Conservation (phyloP, 2,113 vertebrate genomes). For the Nothocercus julius region DNA sequence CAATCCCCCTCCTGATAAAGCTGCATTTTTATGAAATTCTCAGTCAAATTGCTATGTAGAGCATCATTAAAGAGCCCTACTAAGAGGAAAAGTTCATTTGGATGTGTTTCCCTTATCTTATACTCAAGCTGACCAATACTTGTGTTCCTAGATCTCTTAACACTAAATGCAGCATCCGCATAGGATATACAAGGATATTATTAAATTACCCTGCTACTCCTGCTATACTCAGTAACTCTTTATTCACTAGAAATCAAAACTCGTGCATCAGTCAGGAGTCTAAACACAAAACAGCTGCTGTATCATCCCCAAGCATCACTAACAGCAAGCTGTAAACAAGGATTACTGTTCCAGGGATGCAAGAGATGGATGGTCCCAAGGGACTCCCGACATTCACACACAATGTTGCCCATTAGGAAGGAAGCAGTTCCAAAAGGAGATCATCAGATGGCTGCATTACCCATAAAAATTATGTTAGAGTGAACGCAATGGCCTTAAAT, state of each 20-base stretch:
- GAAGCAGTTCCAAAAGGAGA: constrained; percentile 13
- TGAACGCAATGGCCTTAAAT: neutral
- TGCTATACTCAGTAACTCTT: constrained; percentile 21
- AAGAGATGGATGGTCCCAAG: neutral
- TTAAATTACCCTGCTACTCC: neutral
- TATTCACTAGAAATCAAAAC: constrained; percentile 21
- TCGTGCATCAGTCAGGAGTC: constrained; percentile 14
- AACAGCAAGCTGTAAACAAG: constrained; percentile 16
- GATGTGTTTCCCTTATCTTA: neutral
- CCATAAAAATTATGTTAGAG: neutral
- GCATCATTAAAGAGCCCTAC: neutral
- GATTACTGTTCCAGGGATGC: constrained; percentile 24
- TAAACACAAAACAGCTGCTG: constrained; percentile 58
- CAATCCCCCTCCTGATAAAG: neutral
- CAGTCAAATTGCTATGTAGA: neutral
- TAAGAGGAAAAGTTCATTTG: neutral
- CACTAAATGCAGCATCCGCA: neutral
- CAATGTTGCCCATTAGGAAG: neutral
- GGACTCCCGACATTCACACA: neutral
- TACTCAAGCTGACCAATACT: neutral
- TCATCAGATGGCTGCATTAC: neutral
- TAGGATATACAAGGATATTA: neutral
- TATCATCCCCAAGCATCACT: neutral
- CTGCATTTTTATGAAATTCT: neutral
- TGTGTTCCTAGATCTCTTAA: neutral